Conservation (phyloP, 2,888 invertebrate species). For the Eristalinus sepulchralis region DNA sequence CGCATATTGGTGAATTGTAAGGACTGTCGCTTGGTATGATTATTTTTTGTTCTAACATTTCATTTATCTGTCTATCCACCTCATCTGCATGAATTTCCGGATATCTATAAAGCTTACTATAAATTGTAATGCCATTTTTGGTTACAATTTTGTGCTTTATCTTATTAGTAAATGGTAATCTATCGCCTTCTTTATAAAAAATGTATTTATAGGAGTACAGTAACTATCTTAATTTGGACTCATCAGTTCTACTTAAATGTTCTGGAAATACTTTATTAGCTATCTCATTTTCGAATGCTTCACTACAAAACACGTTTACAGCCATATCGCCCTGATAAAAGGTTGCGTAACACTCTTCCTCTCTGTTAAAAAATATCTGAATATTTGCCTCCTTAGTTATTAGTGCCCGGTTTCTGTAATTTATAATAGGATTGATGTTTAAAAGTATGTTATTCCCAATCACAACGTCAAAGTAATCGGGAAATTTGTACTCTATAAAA, state of each 20-base stretch:
- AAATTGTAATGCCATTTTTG: slow-evolving; percentile 39
- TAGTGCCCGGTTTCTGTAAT: slow-evolving; percentile 32
- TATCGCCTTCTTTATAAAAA: slow-evolving; percentile 53
- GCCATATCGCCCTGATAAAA: no score
- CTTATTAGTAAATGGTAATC: slow-evolving; percentile 23
- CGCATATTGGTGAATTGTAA: slow-evolving; percentile 65
- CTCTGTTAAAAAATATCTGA: slow-evolving; percentile 12
- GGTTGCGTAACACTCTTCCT: no score
- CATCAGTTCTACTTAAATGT: slow-evolving; percentile 34
- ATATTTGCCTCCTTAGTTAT: slow-evolving; percentile 21
- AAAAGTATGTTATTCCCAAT: slow-evolving; percentile 49
- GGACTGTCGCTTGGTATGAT: slow-evolving; percentile 49
- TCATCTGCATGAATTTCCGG: slow-evolving; percentile 55
- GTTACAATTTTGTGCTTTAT: slow-evolving; percentile 44
- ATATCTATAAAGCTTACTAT: slow-evolving; percentile 44
- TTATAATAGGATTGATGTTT: slow-evolving; percentile 36
- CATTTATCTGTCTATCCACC: slow-evolving; percentile 54
- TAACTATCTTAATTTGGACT: slow-evolving; percentile 6
- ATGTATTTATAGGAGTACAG: slow-evolving; percentile 25
- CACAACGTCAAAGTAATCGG: slow-evolving; percentile 27
- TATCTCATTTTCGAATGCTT: not conserved
- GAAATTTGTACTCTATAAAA: not conserved
- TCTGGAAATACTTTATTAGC: slow-evolving; percentile 5
- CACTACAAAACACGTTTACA: no score
- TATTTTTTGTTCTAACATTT: slow-evolving; percentile 60